Evolutionary conservation across 2,888 invertebrate species (phyloP).

Genomic region (Mycalesis mineus): DNA sequence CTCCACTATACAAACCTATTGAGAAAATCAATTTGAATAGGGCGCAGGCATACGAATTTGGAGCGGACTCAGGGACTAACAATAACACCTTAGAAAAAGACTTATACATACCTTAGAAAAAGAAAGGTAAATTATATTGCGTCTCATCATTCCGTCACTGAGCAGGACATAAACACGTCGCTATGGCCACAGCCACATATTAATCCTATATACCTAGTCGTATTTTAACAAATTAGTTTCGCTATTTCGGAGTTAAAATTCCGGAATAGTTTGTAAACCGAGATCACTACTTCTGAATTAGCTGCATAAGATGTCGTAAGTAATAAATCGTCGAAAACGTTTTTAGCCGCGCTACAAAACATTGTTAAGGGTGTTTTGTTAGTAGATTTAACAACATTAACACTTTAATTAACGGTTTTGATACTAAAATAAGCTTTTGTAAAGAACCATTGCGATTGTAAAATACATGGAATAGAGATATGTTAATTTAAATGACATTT

Average conservation of each 20-base stretch:
- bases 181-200: neutral
- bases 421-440: neutral
- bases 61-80: too few species aligned
- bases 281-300: constrained; percentile 48
- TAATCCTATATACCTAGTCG: too few species aligned
- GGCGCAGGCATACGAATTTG: too few species aligned
- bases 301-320: constrained; percentile 31
- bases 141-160: neutral
- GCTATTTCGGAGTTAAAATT: constrained; percentile 59
- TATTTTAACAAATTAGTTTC: constrained; percentile 51
- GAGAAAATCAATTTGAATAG: too few species aligned
- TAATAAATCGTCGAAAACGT: constrained; percentile 8
- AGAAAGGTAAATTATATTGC: too few species aligned
- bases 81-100: too few species aligned
- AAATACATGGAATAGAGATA: too few species aligned
- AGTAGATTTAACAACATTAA: constrained; percentile 6
- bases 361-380: constrained; percentile 5
- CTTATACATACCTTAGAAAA: too few species aligned
- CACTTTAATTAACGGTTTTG: constrained; percentile 4
- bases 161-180: neutral
- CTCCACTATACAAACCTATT: too few species aligned
- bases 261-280: constrained; percentile 46
- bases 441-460: neutral
- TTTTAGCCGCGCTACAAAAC: neutral
- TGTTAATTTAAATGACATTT: too few species aligned